Percentiles rank a stretch among this genome's conserved stretches.
Conservation (phyloP, 2,888 invertebrate genomes). For the Oeneis ivallda region DNA sequence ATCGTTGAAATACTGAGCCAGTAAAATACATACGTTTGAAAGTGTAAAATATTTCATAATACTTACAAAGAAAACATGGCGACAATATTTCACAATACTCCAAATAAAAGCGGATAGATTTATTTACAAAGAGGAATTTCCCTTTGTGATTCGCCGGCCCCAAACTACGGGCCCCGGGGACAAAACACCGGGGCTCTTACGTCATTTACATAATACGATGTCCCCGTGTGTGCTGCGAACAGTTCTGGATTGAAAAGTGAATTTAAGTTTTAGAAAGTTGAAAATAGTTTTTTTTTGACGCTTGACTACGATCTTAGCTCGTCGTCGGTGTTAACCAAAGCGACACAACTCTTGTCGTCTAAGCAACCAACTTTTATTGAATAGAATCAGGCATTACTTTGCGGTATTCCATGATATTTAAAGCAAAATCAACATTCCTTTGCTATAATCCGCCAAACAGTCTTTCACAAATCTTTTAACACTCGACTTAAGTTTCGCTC, state of each 20-base stretch:
- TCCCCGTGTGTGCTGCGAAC: conserved; percentile 9
- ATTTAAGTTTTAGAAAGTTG: conserved; percentile 12
- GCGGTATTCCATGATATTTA: too few relatives aligned
- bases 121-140: conserved; percentile 28
- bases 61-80: not conserved
- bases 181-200: conserved; percentile 12
- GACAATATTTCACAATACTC: conserved; percentile 21
- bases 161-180: conserved; percentile 26
- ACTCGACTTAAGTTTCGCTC: too few relatives aligned
- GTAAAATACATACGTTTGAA: too few relatives aligned
- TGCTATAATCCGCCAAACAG: too few relatives aligned
- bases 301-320: not conserved
- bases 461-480: too few relatives aligned
- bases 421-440: too few relatives aligned
- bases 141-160: conserved; percentile 29
- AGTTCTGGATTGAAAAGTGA: conserved; percentile 19
- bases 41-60: conserved; percentile 2
- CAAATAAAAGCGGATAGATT: conserved; percentile 25
- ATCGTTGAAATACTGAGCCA: too few relatives aligned
- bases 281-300: not conserved
- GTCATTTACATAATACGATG: conserved; percentile 28
- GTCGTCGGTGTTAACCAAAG: too few relatives aligned
- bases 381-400: too few relatives aligned
- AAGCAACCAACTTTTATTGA: too few relatives aligned
- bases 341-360: too few relatives aligned